These are phyloP conservation scores for Threskiornis aethiopicus DNA, from an alignment of 2,797 vertebrate species.

Conservation along the genomic window DNA sequence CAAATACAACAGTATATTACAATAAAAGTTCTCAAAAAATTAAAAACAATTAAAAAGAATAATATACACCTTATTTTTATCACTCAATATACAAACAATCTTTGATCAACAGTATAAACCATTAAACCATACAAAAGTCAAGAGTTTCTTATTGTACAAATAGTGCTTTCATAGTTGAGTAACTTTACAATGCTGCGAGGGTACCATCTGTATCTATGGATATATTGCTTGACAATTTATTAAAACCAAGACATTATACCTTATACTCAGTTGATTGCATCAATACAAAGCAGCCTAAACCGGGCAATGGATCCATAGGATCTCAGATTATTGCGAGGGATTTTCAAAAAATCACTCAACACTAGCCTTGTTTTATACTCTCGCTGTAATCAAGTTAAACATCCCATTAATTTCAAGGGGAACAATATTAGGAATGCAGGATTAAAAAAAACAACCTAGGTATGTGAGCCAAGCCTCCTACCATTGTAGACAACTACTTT, in stretches of 20 bases:
- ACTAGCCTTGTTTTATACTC: conserved; percentile 10
- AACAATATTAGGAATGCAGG: neutral
- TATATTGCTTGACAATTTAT: conserved; percentile 33
- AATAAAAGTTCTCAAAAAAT: conserved; percentile 39
- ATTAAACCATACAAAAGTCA: conserved; percentile 70
- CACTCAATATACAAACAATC: conserved; percentile 68
- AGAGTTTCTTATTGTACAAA: conserved; percentile 70
- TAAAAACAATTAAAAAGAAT: conserved; percentile 62
- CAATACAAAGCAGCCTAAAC: conserved; percentile 4
- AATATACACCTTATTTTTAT: conserved; percentile 68
- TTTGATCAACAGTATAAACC: conserved; percentile 70
- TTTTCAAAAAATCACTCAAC: conserved; percentile 28
- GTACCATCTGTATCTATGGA: neutral
- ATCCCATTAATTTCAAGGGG: neutral
- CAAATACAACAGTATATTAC: conserved; percentile 48
- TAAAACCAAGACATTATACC: conserved; percentile 21
- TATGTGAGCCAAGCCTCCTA: neutral
- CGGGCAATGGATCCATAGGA: conserved; percentile 26
- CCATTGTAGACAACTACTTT: neutral
- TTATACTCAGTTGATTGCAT: neutral
- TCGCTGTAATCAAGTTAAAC: conserved; percentile 15
- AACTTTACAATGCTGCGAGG: conserved; percentile 50
- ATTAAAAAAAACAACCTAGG: neutral
- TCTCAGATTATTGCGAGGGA: conserved; percentile 17
- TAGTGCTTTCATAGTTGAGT: conserved; percentile 59